A percentile compares a stretch with the other conserved stretches of the same genome.
These are phyloP conservation scores for Cecidostiba fungosa DNA, from an alignment of 2,888 invertebrate species.

Conservation along the genomic window DNA sequence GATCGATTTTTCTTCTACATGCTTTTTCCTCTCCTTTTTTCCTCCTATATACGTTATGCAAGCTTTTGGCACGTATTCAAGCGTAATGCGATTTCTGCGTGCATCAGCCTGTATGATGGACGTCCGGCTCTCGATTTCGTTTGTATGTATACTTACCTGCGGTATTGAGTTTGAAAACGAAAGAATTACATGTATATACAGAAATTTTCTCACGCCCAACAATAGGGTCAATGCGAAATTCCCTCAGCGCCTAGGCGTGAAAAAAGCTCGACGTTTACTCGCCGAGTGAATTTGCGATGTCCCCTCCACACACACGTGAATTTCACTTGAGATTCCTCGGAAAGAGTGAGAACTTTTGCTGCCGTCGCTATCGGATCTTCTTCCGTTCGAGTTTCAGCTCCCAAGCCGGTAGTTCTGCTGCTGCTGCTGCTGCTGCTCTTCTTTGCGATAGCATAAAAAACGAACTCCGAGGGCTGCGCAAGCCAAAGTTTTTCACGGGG, in stretches of 20 bases:
- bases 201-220: neutral
- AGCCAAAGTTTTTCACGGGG: constrained; percentile 49
- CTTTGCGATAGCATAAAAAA: constrained; percentile 59
- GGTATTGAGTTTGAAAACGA: constrained; percentile 1
- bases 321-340: constrained; percentile 39
- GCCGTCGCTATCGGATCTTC: constrained; percentile 42
- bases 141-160: neutral
- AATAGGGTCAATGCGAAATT: neutral
- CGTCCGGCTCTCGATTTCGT: neutral
- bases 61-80: constrained; percentile 12
- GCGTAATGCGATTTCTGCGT: neutral
- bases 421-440: constrained; percentile 18
- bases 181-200: neutral
- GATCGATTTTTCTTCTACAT: constrained; percentile 32
- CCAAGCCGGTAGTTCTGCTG: constrained; percentile 53
- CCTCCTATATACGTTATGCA: neutral
- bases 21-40: neutral
- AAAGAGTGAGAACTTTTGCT: constrained; percentile 49
- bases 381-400: constrained; percentile 50
- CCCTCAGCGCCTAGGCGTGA: neutral
- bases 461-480: constrained; percentile 40
- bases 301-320: neutral
- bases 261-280: constrained; percentile 30
- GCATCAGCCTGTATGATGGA: neutral
- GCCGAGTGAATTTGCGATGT: constrained; percentile 29